A percentile compares a stretch with the other conserved stretches of the same genome.
Conservation (phyloP, 2,888 invertebrate species). For the Drosophila cracens region DNA sequence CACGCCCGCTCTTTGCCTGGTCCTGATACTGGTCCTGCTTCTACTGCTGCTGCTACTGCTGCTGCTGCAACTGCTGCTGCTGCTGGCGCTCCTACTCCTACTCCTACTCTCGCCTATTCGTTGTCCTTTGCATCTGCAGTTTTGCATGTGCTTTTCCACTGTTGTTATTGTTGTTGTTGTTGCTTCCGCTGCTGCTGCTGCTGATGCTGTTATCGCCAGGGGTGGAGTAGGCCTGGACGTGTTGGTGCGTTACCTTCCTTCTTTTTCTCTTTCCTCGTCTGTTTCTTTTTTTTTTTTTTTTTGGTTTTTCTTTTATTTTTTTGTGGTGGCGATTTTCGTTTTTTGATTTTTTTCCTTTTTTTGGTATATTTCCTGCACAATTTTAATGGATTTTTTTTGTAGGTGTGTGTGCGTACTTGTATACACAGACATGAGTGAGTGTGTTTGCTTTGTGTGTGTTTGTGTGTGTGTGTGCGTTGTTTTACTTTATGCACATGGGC, state of each 20-base stretch:
- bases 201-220: slow-evolving; percentile 14
- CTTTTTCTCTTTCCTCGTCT: slow-evolving; percentile 1
- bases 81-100: slow-evolving; percentile 1
- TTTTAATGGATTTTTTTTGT: slow-evolving; percentile 69
- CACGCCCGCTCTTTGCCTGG: slow-evolving; percentile 76
- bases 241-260: slow-evolving; percentile 57
- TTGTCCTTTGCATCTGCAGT: slow-evolving; percentile 41
- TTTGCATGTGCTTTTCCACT: slow-evolving; percentile 42
- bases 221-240: slow-evolving; percentile 53
- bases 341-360: slow-evolving; percentile 46
- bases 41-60: background rate
- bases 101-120: slow-evolving; percentile 5
- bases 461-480: slow-evolving; percentile 34
- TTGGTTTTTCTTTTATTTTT: slow-evolving; percentile 25
- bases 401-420: slow-evolving; percentile 23
- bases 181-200: slow-evolving; percentile 4
- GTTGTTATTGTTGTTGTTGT: slow-evolving; percentile 9
- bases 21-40: slow-evolving; percentile 13
- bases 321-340: slow-evolving; percentile 23
- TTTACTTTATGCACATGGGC: slow-evolving; percentile 60
- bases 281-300: slow-evolving; percentile 14
- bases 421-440: slow-evolving; percentile 6
- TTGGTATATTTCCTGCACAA: slow-evolving; percentile 67
- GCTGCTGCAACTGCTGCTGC: slow-evolving; percentile 6
- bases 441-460: background rate